phyloP scores from a whole-genome alignment of 2,888 invertebrate genomes.

The Ligdia adustata region DNA sequence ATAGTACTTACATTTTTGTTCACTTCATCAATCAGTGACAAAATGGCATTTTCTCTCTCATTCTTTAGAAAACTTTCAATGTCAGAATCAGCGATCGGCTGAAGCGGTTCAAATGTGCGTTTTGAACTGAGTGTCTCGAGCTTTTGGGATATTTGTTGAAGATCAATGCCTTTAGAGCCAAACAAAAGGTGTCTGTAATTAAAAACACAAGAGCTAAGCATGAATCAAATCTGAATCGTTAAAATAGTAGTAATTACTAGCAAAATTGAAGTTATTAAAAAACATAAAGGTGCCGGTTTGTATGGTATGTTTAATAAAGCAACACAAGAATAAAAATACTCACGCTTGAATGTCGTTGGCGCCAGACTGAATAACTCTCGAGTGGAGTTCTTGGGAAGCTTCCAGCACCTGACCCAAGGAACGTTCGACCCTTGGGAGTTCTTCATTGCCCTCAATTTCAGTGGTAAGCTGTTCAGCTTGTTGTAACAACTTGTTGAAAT shows the following conservation, averaged over 20 bases:
- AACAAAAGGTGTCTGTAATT: slow-evolving; percentile 92
- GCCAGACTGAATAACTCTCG: slow-evolving; percentile 92
- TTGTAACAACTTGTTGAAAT: slow-evolving; percentile 94
- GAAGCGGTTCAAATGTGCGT: slow-evolving; percentile 93
- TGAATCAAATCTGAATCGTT: too few relatives aligned
- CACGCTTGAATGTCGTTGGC: slow-evolving; percentile 97
- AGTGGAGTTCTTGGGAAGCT: slow-evolving; percentile 94
- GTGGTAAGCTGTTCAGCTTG: slow-evolving; percentile 96
- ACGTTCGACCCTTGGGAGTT: slow-evolving; percentile 93
- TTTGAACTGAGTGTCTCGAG: slow-evolving; percentile 94
- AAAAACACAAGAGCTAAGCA: too few relatives aligned
- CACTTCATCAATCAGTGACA: slow-evolving; percentile 95
- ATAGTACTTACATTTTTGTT: slow-evolving; percentile 89
- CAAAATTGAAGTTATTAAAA: too few relatives aligned
- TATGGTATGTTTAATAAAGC: too few relatives aligned
- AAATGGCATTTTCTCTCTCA: slow-evolving; percentile 96
- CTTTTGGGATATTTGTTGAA: slow-evolving; percentile 96
- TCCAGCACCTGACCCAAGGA: slow-evolving; percentile 96
- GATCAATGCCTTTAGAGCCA: slow-evolving; percentile 96
- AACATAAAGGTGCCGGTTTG: too few relatives aligned
- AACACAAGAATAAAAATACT: too few relatives aligned
- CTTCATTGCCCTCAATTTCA: slow-evolving; percentile 93
- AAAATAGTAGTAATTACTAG: too few relatives aligned
- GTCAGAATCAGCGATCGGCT: slow-evolving; percentile 95
- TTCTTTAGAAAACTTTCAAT: slow-evolving; percentile 95